Evolutionary conservation across 23 tunicate genomes (phyloP).

Genomic region (Trididemnum clinides): DNA sequence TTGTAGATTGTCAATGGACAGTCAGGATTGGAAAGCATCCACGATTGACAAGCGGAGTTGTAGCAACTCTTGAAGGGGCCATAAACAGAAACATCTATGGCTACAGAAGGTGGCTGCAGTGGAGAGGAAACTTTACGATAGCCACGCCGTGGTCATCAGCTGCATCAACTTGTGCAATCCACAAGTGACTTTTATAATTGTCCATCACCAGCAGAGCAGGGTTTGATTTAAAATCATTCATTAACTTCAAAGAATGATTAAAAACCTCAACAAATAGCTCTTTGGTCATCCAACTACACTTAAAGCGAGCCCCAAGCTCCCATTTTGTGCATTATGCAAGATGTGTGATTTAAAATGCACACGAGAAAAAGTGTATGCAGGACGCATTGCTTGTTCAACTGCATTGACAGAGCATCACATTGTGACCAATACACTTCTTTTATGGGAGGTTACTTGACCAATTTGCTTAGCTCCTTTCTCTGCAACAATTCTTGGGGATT

Average conservation of each 20-base stretch:
- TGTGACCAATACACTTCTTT: constrained; percentile 40
- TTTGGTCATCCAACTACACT: constrained; percentile 36
- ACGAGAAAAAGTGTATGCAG: constrained; percentile 42
- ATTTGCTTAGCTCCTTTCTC: constrained; percentile 50
- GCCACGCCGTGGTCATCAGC: constrained; percentile 21
- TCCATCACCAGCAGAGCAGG: constrained; percentile 46
- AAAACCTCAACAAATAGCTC: constrained; percentile 39
- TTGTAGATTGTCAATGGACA: constrained; percentile 31
- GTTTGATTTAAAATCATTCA: constrained; percentile 1
- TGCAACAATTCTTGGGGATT: constrained; percentile 18
- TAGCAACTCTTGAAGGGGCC: constrained; percentile 45
- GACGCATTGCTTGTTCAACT: constrained; percentile 32
- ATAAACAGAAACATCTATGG: constrained; percentile 34
- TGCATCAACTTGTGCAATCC: constrained; percentile 3
- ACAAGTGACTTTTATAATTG: constrained; percentile 43
- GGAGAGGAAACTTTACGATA: constrained; percentile 55
- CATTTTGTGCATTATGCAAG: constrained; percentile 11
- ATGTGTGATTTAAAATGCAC: constrained; percentile 32
- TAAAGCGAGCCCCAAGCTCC: constrained; percentile 42
- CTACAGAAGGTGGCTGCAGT: constrained; percentile 41
- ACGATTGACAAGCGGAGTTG: constrained; percentile 16
- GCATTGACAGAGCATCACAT: constrained; percentile 56
- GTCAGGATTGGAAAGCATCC: constrained; percentile 37
- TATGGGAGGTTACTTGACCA: constrained; percentile 36
- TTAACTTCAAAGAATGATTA: constrained; percentile 3